Evolutionary conservation across 2,797 vertebrate species (phyloP).

Genomic region (Luscinia luscinia): DNA sequence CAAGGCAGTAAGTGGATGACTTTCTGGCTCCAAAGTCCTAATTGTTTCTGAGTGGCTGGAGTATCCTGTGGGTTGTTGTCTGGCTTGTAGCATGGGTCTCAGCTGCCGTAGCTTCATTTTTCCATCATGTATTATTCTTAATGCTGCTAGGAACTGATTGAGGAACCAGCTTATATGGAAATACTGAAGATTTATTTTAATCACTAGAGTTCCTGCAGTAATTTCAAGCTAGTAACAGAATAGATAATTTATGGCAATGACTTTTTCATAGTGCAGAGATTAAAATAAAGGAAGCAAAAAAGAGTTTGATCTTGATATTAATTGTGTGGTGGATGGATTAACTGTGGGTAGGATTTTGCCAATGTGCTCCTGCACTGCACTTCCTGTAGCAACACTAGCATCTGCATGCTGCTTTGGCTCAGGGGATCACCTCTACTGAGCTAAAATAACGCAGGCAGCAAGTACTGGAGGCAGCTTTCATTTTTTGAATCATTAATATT

Average conservation of each 20-base stretch:
- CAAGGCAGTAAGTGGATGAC: conserved; percentile 71
- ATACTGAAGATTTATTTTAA: conserved; percentile 73
- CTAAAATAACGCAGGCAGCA: conserved; percentile 53
- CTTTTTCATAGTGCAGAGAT: conserved; percentile 6
- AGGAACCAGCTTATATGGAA: conserved; percentile 73
- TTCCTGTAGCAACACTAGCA: conserved; percentile 2
- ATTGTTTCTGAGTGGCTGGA: conserved; percentile 76
- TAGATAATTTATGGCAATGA: conserved; percentile 43
- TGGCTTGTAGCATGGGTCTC: conserved; percentile 78
- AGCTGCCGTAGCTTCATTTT: conserved; percentile 77
- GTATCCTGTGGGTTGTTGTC: conserved; percentile 77
- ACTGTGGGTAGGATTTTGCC: conserved; percentile 45
- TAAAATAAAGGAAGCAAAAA: background rate
- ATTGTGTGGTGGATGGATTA: conserved; percentile 50
- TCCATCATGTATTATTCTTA: conserved; percentile 83
- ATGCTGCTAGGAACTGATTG: conserved; percentile 77
- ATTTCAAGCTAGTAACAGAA: conserved; percentile 60
- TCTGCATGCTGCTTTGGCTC: background rate
- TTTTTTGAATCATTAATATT: conserved; percentile 74
- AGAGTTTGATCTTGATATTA: conserved; percentile 43
- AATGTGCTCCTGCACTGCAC: conserved; percentile 18
- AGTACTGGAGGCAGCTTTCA: conserved; percentile 61
- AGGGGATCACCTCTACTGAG: conserved; percentile 59
- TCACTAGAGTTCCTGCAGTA: conserved; percentile 68
- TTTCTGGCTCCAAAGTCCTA: conserved; percentile 76